phyloP scores from a whole-genome alignment of 2,888 invertebrate species.

The Idaea biselata region DNA sequence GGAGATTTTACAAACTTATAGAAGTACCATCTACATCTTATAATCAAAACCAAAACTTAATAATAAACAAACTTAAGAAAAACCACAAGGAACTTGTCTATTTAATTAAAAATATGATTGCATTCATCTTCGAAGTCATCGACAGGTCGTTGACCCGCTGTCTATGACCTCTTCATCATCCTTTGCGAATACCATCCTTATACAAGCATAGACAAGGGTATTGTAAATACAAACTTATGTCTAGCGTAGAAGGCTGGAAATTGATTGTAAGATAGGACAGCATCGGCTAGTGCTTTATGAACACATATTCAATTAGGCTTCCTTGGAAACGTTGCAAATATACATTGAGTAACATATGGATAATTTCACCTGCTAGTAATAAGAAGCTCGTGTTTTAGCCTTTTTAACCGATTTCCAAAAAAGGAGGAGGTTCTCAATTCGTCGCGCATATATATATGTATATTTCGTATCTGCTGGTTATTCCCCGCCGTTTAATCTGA shows the following conservation, averaged over 20 bases:
- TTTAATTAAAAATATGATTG: neutral
- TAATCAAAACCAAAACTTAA: too few species aligned
- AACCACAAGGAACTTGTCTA: too few species aligned
- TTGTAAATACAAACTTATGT: conserved; percentile 23
- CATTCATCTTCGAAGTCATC: conserved; percentile 34
- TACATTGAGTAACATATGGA: conserved; percentile 34
- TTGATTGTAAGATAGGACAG: conserved; percentile 26
- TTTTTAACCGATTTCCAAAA: too few species aligned
- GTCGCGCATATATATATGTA: too few species aligned
- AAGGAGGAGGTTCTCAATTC: too few species aligned
- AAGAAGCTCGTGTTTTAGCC: conserved; percentile 19
- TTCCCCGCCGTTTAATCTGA: too few species aligned
- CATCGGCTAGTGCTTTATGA: conserved; percentile 52
- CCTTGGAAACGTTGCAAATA: conserved; percentile 33
- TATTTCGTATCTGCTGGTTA: too few species aligned
- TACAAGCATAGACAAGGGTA: conserved; percentile 23
- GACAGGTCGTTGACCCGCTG: conserved; percentile 39
- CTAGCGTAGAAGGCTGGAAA: conserved; percentile 31
- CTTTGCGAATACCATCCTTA: conserved; percentile 44
- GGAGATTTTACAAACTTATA: too few species aligned
- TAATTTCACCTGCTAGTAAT: conserved; percentile 23
- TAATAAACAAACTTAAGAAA: too few species aligned
- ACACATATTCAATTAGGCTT: conserved; percentile 58
- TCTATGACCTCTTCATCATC: conserved; percentile 47
- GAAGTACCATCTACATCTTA: too few species aligned